Conservation (phyloP, 2,113 vertebrate genomes). For the Mohoua ochrocephala region DNA sequence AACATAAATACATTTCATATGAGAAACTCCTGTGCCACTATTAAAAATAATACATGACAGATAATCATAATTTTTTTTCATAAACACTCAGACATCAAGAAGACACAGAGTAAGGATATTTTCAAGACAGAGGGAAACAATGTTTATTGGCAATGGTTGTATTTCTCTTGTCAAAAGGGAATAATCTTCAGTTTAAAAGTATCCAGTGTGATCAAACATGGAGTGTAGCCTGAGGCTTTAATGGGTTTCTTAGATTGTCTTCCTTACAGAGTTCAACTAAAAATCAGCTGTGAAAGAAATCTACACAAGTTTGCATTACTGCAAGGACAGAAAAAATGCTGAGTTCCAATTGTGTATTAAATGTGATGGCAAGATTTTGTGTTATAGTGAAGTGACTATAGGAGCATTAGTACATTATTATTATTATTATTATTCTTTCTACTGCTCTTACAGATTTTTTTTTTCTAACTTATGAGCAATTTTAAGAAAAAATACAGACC, state of each 20-base stretch:
- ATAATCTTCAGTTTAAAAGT: not conserved
- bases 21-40: not conserved
- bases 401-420: not conserved
- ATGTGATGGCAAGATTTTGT: not conserved
- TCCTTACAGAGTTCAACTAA: not conserved
- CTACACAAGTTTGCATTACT: not conserved
- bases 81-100: not conserved
- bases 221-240: not conserved
- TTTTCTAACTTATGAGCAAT: not conserved
- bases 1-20: not conserved
- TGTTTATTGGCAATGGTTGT: not conserved
- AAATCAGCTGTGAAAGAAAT: not conserved
- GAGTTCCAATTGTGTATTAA: not conserved
- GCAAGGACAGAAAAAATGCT: not conserved
- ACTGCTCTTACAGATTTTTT: accelerated
- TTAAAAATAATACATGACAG: not conserved
- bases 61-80: not conserved
- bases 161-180: not conserved
- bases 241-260: not conserved
- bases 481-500: not conserved
- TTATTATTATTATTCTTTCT: not conserved
- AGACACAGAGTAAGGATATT: not conserved
- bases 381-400: not conserved
- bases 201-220: not conserved
- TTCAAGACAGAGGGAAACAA: not conserved